These are phyloP conservation scores for Pipra filicauda DNA, from an alignment of 2,113 vertebrate species.

Conservation along the genomic window DNA sequence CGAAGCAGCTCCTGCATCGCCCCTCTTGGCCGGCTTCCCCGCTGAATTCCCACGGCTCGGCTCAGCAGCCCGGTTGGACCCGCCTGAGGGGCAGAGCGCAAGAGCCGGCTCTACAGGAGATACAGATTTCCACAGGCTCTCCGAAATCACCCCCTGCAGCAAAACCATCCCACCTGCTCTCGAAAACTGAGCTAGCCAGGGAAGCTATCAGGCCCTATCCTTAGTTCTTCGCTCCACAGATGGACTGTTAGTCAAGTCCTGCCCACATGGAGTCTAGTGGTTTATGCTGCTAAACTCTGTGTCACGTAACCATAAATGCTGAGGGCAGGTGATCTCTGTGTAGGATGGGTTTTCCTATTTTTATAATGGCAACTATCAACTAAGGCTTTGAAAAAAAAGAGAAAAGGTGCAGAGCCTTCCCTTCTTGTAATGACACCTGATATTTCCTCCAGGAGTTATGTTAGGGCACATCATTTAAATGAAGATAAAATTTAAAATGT, in stretches of 20 bases:
- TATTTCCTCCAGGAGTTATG: not conserved
- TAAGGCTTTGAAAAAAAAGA: not conserved
- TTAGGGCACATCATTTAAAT: not conserved
- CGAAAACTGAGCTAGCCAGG: not conserved
- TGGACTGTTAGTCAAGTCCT: constrained; percentile 29
- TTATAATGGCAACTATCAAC: not conserved
- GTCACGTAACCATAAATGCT: not conserved
- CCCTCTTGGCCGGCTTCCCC: not conserved
- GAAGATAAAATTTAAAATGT: not conserved
- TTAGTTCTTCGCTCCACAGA: not conserved
- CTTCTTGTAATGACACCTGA: not conserved
- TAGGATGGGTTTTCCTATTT: not conserved
- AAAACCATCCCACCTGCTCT: not conserved
- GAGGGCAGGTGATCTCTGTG: not conserved
- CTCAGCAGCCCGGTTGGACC: not conserved
- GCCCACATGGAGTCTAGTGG: constrained; percentile 24
- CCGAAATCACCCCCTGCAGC: not conserved
- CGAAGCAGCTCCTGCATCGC: not conserved
- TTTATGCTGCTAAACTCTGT: not conserved
- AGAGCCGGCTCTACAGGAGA: not conserved
- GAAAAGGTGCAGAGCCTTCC: not conserved
- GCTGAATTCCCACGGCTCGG: accelerated
- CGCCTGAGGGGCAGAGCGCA: not conserved
- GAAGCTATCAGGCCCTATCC: not conserved
- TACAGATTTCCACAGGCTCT: not conserved